Conservation (phyloP, 2,113 vertebrate genomes). For the Microcebus tavaratra region DNA sequence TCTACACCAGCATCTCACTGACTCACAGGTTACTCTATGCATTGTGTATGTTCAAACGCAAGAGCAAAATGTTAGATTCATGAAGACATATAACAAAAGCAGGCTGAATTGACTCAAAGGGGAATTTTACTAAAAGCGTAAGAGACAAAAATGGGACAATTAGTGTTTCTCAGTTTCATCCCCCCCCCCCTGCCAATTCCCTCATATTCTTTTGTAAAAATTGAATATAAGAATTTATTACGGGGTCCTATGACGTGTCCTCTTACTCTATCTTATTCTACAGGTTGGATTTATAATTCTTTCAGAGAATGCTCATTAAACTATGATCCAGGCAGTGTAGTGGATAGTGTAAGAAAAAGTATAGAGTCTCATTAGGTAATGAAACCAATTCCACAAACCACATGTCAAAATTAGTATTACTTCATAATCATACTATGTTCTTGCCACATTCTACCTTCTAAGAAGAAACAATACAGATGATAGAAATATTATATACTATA, state of each 20-base stretch:
- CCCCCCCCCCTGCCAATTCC: not conserved
- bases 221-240: not conserved
- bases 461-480: slow-evolving; percentile 21
- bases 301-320: not conserved
- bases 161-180: not conserved
- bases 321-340: not conserved
- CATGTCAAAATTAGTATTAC: not conserved
- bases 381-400: not conserved
- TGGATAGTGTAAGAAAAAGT: not conserved
- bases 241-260: not conserved
- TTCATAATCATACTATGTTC: not conserved
- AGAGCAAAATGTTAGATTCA: not conserved
- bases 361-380: not conserved
- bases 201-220: not conserved
- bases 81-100: not conserved
- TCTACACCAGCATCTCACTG: not conserved
- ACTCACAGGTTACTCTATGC: not conserved
- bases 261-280: not conserved
- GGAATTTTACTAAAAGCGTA: not conserved
- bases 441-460: not conserved
- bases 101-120: not conserved
- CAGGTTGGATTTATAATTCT: not conserved
- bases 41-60: not conserved
- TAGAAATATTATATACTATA: not conserved
- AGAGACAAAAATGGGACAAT: not conserved